phyloP scores from a whole-genome alignment of 2,797 vertebrate genomes.

The Cynopterus sphinx region DNA sequence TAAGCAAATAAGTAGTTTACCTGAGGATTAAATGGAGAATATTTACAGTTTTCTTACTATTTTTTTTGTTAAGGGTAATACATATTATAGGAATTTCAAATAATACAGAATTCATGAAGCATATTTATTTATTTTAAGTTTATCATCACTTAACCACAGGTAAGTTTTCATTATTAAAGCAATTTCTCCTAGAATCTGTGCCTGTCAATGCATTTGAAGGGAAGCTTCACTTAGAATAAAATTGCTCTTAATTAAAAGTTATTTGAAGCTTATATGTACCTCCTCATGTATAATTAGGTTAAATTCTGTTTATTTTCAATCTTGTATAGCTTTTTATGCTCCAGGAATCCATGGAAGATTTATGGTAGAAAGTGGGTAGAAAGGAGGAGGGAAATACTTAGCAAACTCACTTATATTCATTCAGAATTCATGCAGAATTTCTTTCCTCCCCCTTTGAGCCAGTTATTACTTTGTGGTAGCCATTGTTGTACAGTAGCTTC shows the following conservation, averaged over 20 bases:
- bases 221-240: slow-evolving; percentile 51
- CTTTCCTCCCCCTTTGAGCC: background rate
- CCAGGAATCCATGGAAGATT: background rate
- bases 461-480: background rate
- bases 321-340: background rate
- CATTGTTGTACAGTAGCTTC: background rate
- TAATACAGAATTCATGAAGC: background rate
- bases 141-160: background rate
- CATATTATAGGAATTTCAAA: slow-evolving; percentile 5
- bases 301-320: slow-evolving; percentile 38
- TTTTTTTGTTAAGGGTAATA: background rate
- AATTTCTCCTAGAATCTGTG: background rate
- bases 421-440: slow-evolving; percentile 17
- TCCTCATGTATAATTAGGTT: background rate
- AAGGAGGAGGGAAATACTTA: background rate
- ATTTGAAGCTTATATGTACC: slow-evolving; percentile 3
- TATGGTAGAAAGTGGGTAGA: background rate
- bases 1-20: slow-evolving; percentile 20
- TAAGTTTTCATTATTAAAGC: slow-evolving; percentile 35
- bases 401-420: slow-evolving; percentile 1
- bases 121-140: background rate
- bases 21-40: background rate
- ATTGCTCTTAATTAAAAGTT: background rate
- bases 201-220: background rate
- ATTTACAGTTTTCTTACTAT: background rate